Evolutionary conservation across 1,140 invertebrate species (phyloP).

Genomic region (Eubasilissa regina): DNA sequence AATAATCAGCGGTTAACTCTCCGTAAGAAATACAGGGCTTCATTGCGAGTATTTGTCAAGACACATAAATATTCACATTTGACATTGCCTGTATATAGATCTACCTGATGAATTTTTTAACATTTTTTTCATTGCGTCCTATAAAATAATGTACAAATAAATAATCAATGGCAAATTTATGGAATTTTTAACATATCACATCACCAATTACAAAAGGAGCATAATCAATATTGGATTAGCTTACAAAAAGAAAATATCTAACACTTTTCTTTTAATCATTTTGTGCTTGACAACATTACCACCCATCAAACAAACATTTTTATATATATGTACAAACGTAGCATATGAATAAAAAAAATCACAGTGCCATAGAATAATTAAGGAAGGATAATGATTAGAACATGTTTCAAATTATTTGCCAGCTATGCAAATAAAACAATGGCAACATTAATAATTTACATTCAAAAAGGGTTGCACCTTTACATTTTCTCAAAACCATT

Average conservation of each 20-base stretch:
- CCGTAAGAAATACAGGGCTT: too few relatives aligned
- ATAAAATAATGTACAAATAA: too few relatives aligned
- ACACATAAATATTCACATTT: too few relatives aligned
- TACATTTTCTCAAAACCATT: neutral
- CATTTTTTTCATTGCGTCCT: too few relatives aligned
- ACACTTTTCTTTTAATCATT: neutral
- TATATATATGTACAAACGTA: slow-evolving; percentile 10
- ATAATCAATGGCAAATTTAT: slow-evolving; percentile 35
- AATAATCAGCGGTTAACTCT: too few relatives aligned
- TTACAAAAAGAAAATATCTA: slow-evolving; percentile 8
- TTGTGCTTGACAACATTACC: slow-evolving; percentile 26
- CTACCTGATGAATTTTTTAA: too few relatives aligned
- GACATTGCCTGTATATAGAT: too few relatives aligned
- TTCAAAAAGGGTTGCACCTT: slow-evolving; percentile 14
- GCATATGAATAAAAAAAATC: slow-evolving; percentile 24
- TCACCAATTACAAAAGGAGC: too few relatives aligned
- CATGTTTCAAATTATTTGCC: slow-evolving; percentile 15
- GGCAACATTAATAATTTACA: slow-evolving; percentile 23
- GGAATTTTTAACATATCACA: neutral
- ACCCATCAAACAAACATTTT: neutral
- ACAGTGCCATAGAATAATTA: slow-evolving; percentile 30
- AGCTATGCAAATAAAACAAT: slow-evolving; percentile 21
- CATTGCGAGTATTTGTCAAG: too few relatives aligned
- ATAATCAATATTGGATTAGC: too few relatives aligned
- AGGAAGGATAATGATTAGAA: slow-evolving; percentile 2